Evolutionary conservation across 2,797 vertebrate species (phyloP), one percentile per base, ranked within the genome.

Genomic region (Peromyscus melanophrys): DNA sequence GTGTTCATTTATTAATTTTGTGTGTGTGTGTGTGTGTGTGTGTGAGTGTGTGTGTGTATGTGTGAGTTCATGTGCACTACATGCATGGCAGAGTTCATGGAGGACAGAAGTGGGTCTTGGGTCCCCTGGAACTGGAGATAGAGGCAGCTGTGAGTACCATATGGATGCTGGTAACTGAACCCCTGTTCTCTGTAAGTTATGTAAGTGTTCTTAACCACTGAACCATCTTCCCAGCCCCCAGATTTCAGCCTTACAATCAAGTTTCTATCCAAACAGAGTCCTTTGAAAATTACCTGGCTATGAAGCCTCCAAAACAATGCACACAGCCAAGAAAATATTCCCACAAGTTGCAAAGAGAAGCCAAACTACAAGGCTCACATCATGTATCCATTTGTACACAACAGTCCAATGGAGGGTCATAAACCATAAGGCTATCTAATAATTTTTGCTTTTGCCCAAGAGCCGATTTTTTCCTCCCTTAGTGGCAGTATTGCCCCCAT

Each of bases 281-380:
- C 75, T 94, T 86, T 0, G 40, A 75, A 94, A 95, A 89, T 55
- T 67, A 93, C 61, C 43, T 65, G 31, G 21, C 69, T 92, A 88
- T 78, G 90, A 59, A 63, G 85, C 37, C 46, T 78, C 31, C 34
- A 34, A 92, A 88, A 77, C 34, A 52, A 85, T 37, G 78, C 12
- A 23, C n/a, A 55, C 46, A 73, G 27, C 13, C 71, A 90, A 87
- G 46, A 96, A 69, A 96, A 94, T 69, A 21, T 84, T 27, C 71
- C 81, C 92, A 25, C 67, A 78, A 21, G 67, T 69, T 65, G 27
- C 9, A 40, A 88, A 37, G 25, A 37, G 21, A 92, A 37, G 82
- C 37, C 55, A 71, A 96, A 94, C 75, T 69, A 85, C 92, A 95
- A 92, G 29, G 57, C n/a, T 77, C 73, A 40, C 23, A 43, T 4